Base-by-base conservation (phyloP, 1,140 invertebrate genomes). In the Panulirus ornatus region DNA sequence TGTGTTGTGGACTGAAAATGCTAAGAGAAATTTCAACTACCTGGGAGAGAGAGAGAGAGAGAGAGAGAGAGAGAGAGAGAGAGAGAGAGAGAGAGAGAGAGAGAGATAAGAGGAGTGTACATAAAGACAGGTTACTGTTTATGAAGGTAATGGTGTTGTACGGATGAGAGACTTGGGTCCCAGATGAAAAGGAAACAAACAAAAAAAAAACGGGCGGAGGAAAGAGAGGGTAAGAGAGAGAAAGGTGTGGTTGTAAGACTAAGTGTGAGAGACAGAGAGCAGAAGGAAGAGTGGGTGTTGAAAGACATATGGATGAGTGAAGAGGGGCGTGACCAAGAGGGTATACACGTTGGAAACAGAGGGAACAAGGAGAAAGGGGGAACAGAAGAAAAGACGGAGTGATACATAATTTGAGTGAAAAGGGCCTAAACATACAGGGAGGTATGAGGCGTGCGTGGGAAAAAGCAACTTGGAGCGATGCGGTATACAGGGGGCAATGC, bases 21-120 rank as follows among this genome's bases (percentile, higher is more conserved):
- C 22, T 58, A 9, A 58, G 9, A 22, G 51, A 66, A 30, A 8
- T 66, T 66, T 6, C 34, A 22, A 6, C 19, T 6, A 66, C 63
- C 6, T 66, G 63, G 5, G 19, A 22, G 63, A 66, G 63, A 66
- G 63, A 58, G 51, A 58, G 51, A 58, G 51, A 58, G 51, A 58
- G 51, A 58, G 51, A 58, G 51, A 63, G 58, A 63, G 58, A 63
- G 58, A 63, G 58, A 63, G 58, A 63, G 51, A 58, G 22, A 22
- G 22, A 58, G 51, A 22, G 22, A 22, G 51, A 58, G 51, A 22
- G 22, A 22, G 51, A 58, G 51, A 22, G 22, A 22, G 51, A 58
- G 51, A 22, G 22, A 22, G 51, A 58, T 9, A 22, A 58, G 51
- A 22, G 22, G 51, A 22, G 22, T 9, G 51, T 11, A 22, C 9